Percentiles rank a stretch among this genome's conserved stretches.
Evolutionary conservation across 2,113 vertebrate species (phyloP).

Genomic region (Nematolebias whitei): DNA sequence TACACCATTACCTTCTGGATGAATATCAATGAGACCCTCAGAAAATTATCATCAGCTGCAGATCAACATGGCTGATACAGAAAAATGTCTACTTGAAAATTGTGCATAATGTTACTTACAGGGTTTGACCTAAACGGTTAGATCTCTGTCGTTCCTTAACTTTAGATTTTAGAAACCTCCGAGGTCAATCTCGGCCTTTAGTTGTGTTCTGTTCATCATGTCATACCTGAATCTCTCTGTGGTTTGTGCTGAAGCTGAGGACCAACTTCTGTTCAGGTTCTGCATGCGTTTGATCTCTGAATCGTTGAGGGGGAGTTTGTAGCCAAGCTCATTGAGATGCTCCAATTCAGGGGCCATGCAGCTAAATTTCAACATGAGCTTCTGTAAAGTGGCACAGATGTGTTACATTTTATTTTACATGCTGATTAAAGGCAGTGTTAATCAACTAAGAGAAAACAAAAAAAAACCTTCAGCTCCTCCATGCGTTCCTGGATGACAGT

Average conservation of each 20-base stretch:
- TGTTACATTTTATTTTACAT: not conserved
- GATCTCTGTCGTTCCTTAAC: no score
- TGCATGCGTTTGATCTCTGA: constrained; percentile 95
- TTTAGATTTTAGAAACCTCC: no score
- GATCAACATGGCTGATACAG: no score
- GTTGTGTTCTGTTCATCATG: no score
- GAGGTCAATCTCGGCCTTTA: no score
- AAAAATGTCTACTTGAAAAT: no score
- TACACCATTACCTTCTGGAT: no score
- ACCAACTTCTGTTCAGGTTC: constrained; percentile 92
- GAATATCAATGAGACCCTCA: no score
- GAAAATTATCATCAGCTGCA: no score
- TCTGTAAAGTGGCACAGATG: constrained; percentile 68
- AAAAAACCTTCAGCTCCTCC: constrained; percentile 90
- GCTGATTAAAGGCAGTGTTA: not conserved
- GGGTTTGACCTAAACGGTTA: no score
- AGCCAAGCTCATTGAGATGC: constrained; percentile 92
- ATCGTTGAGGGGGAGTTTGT: constrained; percentile 91
- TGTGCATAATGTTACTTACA: no score
- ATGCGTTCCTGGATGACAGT: constrained; percentile 87
- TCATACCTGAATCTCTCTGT: constrained; percentile 95
- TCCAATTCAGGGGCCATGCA: constrained; percentile 90
- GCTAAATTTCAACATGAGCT: constrained; percentile 94
- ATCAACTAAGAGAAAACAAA: not conserved
- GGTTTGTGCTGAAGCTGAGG: constrained; percentile 87